phyloP scores from a whole-genome alignment of 2,113 vertebrate genomes.

The Cyprinus carpio region DNA sequence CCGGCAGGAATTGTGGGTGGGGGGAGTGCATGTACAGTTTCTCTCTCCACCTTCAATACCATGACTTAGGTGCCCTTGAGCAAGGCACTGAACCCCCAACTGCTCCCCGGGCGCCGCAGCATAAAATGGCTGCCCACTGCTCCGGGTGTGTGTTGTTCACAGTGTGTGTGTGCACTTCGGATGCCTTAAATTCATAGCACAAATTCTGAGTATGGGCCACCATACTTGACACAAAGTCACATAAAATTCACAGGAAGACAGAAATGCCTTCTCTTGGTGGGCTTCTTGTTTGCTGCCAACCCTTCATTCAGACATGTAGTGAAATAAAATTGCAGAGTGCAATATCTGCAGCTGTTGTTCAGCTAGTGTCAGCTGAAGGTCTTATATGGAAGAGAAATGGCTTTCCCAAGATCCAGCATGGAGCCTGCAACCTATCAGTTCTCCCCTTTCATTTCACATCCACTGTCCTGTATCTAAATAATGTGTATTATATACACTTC shows the following conservation, averaged over 20 bases:
- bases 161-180: too few relatives aligned
- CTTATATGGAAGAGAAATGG: slow-evolving; percentile 53
- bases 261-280: not conserved
- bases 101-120: too few relatives aligned
- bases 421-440: slow-evolving; percentile 46
- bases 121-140: too few relatives aligned
- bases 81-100: too few relatives aligned
- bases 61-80: too few relatives aligned
- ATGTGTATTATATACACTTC: slow-evolving; percentile 51
- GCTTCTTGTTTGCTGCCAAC: slow-evolving; percentile 28
- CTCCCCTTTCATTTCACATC: slow-evolving; percentile 42
- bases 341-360: slow-evolving; percentile 47
- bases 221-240: too few relatives aligned
- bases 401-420: slow-evolving; percentile 35
- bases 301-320: slow-evolving; percentile 20
- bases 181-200: too few relatives aligned
- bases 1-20: too few relatives aligned
- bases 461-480: slow-evolving; percentile 52
- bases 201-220: too few relatives aligned
- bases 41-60: too few relatives aligned
- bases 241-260: not conserved
- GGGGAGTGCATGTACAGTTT: too few relatives aligned
- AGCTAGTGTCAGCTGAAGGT: slow-evolving; percentile 43
- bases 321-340: slow-evolving; percentile 39
- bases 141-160: too few relatives aligned